These are phyloP conservation scores for Coptodon rendalli DNA, from an alignment of 2,113 vertebrate species.

Conservation along the genomic window DNA sequence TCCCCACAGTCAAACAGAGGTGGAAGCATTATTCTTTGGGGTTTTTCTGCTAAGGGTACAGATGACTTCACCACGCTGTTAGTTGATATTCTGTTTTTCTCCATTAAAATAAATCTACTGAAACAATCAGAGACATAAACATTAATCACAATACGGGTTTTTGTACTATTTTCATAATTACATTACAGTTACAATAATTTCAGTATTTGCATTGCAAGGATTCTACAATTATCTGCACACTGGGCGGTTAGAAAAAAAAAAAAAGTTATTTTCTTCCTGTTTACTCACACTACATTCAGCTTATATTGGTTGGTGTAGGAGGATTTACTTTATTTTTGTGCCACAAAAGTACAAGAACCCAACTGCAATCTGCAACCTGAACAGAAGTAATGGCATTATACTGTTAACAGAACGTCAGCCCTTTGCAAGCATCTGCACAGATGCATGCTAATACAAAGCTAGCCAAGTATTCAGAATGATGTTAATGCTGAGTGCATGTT, in stretches of 20 bases:
- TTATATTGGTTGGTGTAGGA: not conserved
- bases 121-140: too few relatives aligned
- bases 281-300: not conserved
- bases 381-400: not conserved
- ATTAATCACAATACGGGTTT: too few relatives aligned
- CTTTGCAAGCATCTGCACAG: not conserved
- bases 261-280: too few relatives aligned
- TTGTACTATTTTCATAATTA: too few relatives aligned
- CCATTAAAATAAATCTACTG: too few relatives aligned
- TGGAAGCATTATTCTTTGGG: not conserved
- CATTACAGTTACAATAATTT: too few relatives aligned
- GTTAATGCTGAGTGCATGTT: not conserved
- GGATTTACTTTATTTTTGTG: not conserved
- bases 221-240: too few relatives aligned
- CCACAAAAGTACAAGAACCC: not conserved
- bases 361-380: not conserved
- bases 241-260: too few relatives aligned
- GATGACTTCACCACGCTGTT: not conserved
- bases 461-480: not conserved
- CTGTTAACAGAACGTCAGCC: not conserved
- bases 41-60: rapidly evolving
- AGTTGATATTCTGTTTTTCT: too few relatives aligned
- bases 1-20: not conserved
- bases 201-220: too few relatives aligned
- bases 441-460: not conserved